These are phyloP conservation scores for Cinclus cinclus DNA, from an alignment of 2,113 vertebrate genomes.

Conservation along the genomic window DNA sequence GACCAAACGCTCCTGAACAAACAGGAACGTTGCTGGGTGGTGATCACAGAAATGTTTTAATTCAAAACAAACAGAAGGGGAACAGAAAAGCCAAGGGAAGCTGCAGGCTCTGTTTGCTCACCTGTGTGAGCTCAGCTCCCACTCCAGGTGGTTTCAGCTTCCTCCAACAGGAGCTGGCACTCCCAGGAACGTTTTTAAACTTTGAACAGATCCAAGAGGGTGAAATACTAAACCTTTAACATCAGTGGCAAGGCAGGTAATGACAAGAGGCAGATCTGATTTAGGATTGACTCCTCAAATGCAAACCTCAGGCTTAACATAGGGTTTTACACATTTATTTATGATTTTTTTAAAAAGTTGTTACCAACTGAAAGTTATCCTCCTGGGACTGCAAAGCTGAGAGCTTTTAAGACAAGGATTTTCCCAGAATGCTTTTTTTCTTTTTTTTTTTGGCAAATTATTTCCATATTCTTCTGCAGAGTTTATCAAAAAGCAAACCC, in stretches of 20 bases:
- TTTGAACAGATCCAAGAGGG: background rate
- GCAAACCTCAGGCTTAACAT: background rate
- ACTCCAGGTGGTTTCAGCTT: background rate
- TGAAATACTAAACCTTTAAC: background rate
- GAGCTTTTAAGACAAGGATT: background rate
- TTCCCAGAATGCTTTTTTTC: background rate
- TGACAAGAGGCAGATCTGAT: background rate
- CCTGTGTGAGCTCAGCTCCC: background rate
- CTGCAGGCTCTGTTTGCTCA: background rate
- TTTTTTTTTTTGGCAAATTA: background rate
- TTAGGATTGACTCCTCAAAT: background rate
- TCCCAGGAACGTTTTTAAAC: background rate
- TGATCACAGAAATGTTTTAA: background rate
- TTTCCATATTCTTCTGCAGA: background rate
- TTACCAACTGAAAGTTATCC: background rate
- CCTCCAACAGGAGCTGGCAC: background rate
- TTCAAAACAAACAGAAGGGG: background rate
- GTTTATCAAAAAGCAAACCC: background rate
- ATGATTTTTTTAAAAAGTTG: background rate
- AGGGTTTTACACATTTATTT: background rate
- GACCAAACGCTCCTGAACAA: background rate
- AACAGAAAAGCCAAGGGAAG: background rate
- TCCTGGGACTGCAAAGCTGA: background rate
- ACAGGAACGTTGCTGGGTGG: background rate
- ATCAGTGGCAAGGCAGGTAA: background rate